These are phyloP conservation scores for Trinorchestia longiramus DNA, from an alignment of 1,140 invertebrate species.

Conservation along the genomic window DNA sequence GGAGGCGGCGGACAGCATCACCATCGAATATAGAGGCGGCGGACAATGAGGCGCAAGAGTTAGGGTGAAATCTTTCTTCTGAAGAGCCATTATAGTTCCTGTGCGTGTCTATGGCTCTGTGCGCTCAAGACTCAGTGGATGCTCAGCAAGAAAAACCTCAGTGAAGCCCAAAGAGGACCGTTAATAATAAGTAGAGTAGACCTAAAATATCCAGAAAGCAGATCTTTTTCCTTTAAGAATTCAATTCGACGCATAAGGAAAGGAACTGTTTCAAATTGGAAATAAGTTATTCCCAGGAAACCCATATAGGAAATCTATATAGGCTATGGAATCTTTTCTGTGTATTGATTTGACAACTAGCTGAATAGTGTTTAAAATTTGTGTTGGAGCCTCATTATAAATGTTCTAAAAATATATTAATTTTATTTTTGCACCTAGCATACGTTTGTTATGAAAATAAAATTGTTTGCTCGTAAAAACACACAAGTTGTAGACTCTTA, in stretches of 20 bases:
- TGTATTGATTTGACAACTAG: neutral
- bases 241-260: neutral
- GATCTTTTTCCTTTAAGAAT: neutral
- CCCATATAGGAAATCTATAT: neutral
- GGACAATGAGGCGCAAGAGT: neutral
- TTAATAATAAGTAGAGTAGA: neutral
- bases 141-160: neutral
- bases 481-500: too few relatives aligned
- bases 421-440: too few relatives aligned
- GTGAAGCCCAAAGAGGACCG: neutral
- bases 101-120: neutral
- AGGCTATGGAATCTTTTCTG: neutral
- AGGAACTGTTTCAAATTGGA: neutral
- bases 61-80: neutral
- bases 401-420: too few relatives aligned
- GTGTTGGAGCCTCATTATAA: too few relatives aligned
- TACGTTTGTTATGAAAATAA: too few relatives aligned
- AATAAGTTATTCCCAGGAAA: neutral
- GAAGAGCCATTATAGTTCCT: neutral
- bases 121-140: neutral
- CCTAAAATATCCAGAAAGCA: neutral
- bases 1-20: too few relatives aligned
- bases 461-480: too few relatives aligned
- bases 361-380: too few relatives aligned
- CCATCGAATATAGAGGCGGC: too few relatives aligned